These are phyloP conservation scores for Pogona vitticeps DNA, from an alignment of 2,113 vertebrate species.

Conservation along the genomic window DNA sequence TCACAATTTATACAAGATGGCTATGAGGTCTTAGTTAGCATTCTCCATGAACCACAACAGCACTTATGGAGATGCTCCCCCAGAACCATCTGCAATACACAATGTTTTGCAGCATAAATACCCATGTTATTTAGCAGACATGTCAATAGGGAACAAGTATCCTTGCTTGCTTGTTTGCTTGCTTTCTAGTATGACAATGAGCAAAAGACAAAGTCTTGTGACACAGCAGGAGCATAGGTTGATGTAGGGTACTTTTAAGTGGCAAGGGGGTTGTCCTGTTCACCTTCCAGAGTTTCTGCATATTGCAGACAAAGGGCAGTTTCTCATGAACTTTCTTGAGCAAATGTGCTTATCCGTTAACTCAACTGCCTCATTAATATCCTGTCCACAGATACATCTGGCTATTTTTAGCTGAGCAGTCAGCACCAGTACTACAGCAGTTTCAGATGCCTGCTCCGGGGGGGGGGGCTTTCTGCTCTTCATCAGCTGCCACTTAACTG, in stretches of 20 bases:
- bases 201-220: too few species aligned
- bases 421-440: background rate
- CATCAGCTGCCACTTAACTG: conserved; percentile 8
- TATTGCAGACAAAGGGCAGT: background rate
- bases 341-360: background rate
- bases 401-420: conserved; percentile 12
- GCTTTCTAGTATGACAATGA: too few species aligned
- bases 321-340: background rate
- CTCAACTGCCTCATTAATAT: conserved; percentile 3
- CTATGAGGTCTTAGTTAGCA: background rate
- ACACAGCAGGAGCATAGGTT: too few species aligned
- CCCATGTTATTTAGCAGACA: background rate
- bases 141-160: background rate
- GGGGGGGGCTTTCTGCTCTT: conserved; percentile 11
- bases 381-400: background rate
- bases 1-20: background rate
- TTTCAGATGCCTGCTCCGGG: background rate
- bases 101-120: background rate
- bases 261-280: background rate
- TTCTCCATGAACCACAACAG: background rate
- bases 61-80: background rate
- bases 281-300: background rate
- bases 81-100: background rate
- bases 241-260: background rate
- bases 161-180: too few species aligned